phyloP scores from a whole-genome alignment of 2,888 invertebrate species.

The Strigamia transsilvanica region DNA sequence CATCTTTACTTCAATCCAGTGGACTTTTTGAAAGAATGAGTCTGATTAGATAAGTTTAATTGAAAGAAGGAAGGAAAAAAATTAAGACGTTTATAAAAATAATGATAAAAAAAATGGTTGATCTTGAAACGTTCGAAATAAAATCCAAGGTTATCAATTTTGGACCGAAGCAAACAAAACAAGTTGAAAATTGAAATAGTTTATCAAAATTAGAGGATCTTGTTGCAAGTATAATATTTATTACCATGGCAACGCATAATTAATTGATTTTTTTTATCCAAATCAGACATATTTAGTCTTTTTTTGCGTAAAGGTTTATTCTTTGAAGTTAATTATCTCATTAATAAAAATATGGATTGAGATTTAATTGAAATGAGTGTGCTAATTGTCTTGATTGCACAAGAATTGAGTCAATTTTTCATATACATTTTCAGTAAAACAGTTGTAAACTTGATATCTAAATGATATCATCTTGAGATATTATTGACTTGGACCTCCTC shows the following conservation, averaged over 20 bases:
- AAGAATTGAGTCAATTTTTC: neutral
- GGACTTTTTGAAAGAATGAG: slow-evolving; percentile 33
- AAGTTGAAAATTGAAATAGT: slow-evolving; percentile 44
- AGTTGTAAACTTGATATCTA: slow-evolving; percentile 40
- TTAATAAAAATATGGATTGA: too few species aligned
- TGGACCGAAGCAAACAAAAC: slow-evolving; percentile 41
- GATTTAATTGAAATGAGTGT: too few species aligned
- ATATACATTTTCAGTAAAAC: neutral
- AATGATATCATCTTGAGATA: slow-evolving; percentile 45
- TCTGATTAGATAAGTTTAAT: slow-evolving; percentile 34
- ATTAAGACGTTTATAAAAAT: neutral
- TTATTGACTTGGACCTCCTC: slow-evolving; percentile 38
- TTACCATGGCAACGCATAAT: neutral
- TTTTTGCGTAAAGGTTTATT: neutral
- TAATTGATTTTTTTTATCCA: neutral
- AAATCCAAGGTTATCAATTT: slow-evolving; percentile 46
- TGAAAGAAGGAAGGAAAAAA: neutral
- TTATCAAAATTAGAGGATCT: slow-evolving; percentile 31
- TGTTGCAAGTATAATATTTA: slow-evolving; percentile 1
- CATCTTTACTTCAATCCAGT: slow-evolving; percentile 37
- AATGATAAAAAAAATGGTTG: slow-evolving; percentile 4
- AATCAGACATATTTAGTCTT: neutral
- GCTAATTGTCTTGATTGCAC: neutral
- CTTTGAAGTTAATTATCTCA: too few species aligned
- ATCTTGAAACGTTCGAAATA: slow-evolving; percentile 42